Conservation (phyloP, 2,888 invertebrate genomes). For the Neuroscelio doddi region DNA sequence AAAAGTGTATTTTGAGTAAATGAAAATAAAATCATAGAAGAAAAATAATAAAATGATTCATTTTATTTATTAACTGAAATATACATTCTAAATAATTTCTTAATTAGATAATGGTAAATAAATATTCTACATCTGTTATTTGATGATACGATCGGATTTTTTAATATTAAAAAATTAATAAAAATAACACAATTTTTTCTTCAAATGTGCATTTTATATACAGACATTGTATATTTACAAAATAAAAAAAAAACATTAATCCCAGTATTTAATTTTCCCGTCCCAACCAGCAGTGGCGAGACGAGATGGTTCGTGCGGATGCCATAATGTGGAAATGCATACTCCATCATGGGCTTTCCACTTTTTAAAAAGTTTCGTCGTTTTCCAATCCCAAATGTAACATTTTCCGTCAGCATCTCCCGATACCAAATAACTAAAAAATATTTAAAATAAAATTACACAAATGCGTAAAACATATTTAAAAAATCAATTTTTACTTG, state of each 20-base stretch:
- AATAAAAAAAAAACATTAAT: constrained; percentile 74
- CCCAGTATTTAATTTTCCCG: constrained; percentile 98
- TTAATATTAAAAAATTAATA: neutral
- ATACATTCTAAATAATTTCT: neutral
- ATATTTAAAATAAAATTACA: constrained; percentile 46
- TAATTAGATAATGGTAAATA: no score
- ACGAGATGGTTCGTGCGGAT: constrained; percentile 98
- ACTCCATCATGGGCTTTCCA: constrained; percentile 99
- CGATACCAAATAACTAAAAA: constrained; percentile 91
- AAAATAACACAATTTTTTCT: neutral
- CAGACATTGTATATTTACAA: neutral
- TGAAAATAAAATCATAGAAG: neutral
- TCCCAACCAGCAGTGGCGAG: constrained; percentile 99
- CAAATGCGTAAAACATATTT: no score
- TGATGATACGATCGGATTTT: neutral
- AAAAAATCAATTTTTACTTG: neutral
- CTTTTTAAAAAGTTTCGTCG: constrained; percentile 97
- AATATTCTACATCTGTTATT: neutral
- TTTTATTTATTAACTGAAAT: no score
- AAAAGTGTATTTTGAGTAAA: no score
- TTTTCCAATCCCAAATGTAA: constrained; percentile 99
- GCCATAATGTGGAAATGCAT: constrained; percentile 96
- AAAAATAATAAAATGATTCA: neutral
- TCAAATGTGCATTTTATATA: neutral
- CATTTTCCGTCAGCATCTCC: constrained; percentile 99